Percentiles rank a stretch among this genome's conserved stretches.
Evolutionary conservation across 1,140 invertebrate species (phyloP).

Genomic region (Hetaerina americana): DNA sequence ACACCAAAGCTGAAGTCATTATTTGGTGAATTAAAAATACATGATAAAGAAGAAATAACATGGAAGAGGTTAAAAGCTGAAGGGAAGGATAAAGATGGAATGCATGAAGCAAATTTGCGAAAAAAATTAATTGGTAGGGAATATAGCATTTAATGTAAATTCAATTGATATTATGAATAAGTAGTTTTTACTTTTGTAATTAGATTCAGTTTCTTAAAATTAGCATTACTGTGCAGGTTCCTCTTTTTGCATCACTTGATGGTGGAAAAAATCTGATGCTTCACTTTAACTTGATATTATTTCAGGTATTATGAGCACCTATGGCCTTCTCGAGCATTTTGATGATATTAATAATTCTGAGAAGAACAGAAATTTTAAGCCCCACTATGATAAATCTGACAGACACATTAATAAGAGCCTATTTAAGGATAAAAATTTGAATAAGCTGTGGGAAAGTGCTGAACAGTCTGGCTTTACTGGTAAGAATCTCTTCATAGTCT

Average conservation of each 20-base stretch:
- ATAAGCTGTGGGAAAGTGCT: constrained; percentile 81
- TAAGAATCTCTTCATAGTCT: too few relatives aligned
- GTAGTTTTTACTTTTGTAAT: too few relatives aligned
- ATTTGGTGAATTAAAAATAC: constrained; percentile 76
- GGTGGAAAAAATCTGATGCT: too few relatives aligned
- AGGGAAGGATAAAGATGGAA: constrained; percentile 71
- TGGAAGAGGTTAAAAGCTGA: constrained; percentile 70
- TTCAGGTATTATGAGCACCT: constrained; percentile 62
- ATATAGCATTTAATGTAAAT: too few relatives aligned
- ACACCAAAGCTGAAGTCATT: constrained; percentile 73
- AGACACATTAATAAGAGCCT: constrained; percentile 55
- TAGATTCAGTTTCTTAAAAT: too few relatives aligned
- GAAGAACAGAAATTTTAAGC: constrained; percentile 38
- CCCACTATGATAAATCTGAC: constrained; percentile 42
- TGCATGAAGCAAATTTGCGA: constrained; percentile 68
- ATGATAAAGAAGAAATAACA: constrained; percentile 81
- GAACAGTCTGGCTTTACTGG: constrained; percentile 69
- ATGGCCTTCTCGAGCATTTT: constrained; percentile 68
- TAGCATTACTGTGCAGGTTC: too few relatives aligned
- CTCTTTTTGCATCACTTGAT: not conserved
- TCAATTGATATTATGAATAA: too few relatives aligned
- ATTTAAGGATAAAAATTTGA: constrained; percentile 82
- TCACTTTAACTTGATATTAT: constrained; percentile 14
- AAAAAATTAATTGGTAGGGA: constrained; percentile 57
- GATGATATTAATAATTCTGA: constrained; percentile 45